These are phyloP conservation scores for Scrobipalpa costella DNA, from an alignment of 2,888 invertebrate genomes.

Conservation along the genomic window DNA sequence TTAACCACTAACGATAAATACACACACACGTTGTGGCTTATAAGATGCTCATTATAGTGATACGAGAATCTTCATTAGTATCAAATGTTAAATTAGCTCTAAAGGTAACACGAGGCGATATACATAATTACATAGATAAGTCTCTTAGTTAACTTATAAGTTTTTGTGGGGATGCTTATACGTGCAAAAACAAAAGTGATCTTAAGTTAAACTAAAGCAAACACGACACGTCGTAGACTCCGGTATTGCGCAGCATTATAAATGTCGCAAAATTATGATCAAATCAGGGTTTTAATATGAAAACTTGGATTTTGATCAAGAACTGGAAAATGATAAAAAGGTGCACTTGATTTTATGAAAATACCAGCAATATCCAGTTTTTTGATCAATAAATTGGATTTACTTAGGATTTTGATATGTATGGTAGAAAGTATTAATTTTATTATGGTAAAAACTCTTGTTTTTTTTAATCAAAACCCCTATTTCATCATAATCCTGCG, in stretches of 20 bases:
- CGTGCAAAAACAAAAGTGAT: constrained; percentile 42
- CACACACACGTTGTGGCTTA: not conserved
- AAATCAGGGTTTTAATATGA: too few species aligned
- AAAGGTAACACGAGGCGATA: constrained; percentile 14
- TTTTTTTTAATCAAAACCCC: too few species aligned
- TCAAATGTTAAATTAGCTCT: constrained; percentile 16
- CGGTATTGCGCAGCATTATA: constrained; percentile 47
- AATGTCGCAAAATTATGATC: too few species aligned
- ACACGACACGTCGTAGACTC: constrained; percentile 45
- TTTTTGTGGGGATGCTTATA: constrained; percentile 3
- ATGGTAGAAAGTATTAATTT: too few species aligned
- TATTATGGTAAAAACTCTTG: too few species aligned
- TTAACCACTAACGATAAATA: not conserved
- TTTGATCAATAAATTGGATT: too few species aligned
- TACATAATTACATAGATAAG: not conserved
- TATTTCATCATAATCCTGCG: too few species aligned
- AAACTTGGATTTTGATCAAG: too few species aligned
- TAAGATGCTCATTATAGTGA: constrained; percentile 1
- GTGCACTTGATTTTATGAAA: too few species aligned
- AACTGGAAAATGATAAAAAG: too few species aligned
- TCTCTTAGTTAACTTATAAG: not conserved
- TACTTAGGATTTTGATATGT: too few species aligned
- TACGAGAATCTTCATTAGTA: constrained; percentile 9
- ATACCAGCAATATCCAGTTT: too few species aligned
- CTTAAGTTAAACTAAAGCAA: constrained; percentile 43